A percentile compares a stretch with the other conserved stretches of the same genome.
phyloP scores from a whole-genome alignment of 1,140 invertebrate genomes.

The Asobara japonica region DNA sequence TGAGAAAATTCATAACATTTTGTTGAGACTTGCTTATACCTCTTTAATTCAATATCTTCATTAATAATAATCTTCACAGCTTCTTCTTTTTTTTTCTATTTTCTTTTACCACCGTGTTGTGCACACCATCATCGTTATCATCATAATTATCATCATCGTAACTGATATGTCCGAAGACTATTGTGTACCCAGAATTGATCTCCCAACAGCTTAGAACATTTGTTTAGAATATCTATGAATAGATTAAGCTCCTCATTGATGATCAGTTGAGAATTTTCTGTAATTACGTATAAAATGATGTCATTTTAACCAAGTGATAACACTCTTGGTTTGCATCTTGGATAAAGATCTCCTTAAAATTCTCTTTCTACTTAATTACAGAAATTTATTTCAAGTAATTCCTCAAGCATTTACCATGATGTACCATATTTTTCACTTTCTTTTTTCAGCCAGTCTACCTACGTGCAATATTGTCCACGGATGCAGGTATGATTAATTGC shows the following conservation, averaged over 20 bases:
- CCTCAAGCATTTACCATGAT: background rate
- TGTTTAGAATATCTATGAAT: constrained; percentile 2
- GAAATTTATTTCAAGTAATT: background rate
- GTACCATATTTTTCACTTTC: constrained; percentile 37
- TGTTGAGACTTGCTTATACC: constrained; percentile 24
- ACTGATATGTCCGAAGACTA: background rate
- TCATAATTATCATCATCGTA: background rate
- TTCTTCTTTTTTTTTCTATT: background rate
- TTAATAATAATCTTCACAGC: background rate
- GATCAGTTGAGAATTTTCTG: background rate
- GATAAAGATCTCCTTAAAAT: background rate
- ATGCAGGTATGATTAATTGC: constrained; percentile 83
- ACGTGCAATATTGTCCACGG: constrained; percentile 73
- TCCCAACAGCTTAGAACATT: constrained; percentile 2
- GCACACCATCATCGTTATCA: background rate
- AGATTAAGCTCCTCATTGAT: background rate
- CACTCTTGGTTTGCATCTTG: background rate
- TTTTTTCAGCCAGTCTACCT: constrained; percentile 85
- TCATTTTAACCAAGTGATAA: background rate
- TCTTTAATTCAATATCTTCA: constrained; percentile 8
- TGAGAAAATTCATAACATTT: background rate
- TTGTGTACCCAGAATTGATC: background rate
- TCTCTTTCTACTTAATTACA: constrained; percentile 17
- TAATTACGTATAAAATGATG: background rate
- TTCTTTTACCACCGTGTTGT: background rate